phyloP scores from a whole-genome alignment of 2,113 vertebrate species.

The Myotis lucifugus region DNA sequence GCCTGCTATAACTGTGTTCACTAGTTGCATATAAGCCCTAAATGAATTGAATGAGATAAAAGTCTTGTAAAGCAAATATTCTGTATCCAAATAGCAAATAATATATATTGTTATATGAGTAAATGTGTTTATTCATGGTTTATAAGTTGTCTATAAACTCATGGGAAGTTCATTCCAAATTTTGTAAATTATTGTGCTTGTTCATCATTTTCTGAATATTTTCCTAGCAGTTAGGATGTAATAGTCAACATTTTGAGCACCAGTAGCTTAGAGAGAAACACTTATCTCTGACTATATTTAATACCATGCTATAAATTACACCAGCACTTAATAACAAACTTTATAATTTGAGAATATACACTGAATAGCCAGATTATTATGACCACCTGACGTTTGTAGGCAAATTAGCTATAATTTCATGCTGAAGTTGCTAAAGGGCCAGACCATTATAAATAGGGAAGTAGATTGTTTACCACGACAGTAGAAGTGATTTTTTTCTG shows the following conservation, averaged over 20 bases:
- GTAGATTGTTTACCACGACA: too few species aligned
- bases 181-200: not conserved
- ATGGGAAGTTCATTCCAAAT: not conserved
- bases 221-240: not conserved
- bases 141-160: not conserved
- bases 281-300: not conserved
- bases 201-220: not conserved
- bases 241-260: not conserved
- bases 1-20: not conserved
- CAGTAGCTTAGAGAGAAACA: not conserved
- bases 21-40: not conserved
- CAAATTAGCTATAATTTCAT: too few species aligned
- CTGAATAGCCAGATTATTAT: too few species aligned
- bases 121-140: not conserved
- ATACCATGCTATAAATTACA: not conserved
- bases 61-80: not conserved
- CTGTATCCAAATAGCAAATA: not conserved
- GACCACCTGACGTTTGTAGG: too few species aligned
- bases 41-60: not conserved
- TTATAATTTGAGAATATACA: not conserved
- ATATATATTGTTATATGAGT: not conserved
- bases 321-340: not conserved
- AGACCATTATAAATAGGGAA: too few species aligned
- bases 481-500: too few species aligned
- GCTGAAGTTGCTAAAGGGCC: too few species aligned